These are phyloP conservation scores for Burhinus oedicnemus DNA, from an alignment of 2,113 vertebrate species.

Conservation along the genomic window DNA sequence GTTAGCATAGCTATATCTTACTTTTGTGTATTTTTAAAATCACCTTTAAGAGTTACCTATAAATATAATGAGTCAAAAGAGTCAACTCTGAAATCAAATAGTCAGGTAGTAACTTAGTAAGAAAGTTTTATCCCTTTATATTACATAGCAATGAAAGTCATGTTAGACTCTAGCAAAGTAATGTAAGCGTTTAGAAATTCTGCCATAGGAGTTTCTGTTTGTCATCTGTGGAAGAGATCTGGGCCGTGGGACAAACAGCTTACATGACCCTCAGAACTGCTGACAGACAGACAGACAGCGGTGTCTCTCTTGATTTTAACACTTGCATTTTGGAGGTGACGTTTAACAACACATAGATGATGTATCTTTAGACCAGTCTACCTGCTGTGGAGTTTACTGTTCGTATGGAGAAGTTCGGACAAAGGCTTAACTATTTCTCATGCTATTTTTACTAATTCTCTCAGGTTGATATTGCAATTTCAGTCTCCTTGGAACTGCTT, in stretches of 20 bases:
- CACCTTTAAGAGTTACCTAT: neutral
- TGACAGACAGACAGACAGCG: neutral
- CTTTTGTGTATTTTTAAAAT: neutral
- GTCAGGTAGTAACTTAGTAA: neutral
- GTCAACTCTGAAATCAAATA: accelerated
- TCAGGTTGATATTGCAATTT: neutral
- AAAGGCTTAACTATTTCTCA: neutral
- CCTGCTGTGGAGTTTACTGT: neutral
- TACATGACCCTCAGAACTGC: neutral
- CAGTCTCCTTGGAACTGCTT: neutral
- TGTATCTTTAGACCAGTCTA: neutral
- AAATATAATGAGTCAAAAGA: neutral
- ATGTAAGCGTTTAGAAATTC: neutral
- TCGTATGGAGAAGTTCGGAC: neutral
- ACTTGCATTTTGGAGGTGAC: neutral
- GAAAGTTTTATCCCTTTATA: neutral
- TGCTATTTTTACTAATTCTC: neutral
- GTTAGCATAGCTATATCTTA: neutral
- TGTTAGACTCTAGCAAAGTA: neutral
- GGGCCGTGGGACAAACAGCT: neutral
- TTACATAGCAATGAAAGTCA: neutral
- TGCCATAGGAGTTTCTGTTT: neutral
- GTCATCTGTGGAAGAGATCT: neutral
- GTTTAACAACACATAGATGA: neutral
- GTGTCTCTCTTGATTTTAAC: neutral